phyloP scores from a whole-genome alignment of 1,140 invertebrate genomes.

The Drosophila quadrilineata region DNA sequence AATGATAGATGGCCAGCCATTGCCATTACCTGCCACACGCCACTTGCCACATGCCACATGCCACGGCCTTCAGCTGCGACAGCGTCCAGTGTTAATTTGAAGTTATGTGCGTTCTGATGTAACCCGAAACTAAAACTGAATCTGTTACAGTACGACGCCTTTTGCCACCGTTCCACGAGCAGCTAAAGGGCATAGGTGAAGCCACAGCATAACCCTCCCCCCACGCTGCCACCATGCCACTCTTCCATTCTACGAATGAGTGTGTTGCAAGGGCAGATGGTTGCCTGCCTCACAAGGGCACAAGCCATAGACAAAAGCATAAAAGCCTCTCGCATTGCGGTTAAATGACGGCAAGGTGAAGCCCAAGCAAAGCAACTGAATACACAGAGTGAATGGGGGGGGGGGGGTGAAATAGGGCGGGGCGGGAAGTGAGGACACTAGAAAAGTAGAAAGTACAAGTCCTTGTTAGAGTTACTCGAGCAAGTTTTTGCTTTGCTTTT shows the following conservation, averaged over 20 bases:
- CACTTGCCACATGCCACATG: not conserved
- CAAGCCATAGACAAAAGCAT: constrained; percentile 5
- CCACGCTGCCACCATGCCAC: too few relatives aligned
- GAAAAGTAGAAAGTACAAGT: constrained; percentile 6
- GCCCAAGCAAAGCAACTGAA: too few relatives aligned
- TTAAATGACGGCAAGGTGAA: constrained; percentile 29
- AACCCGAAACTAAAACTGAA: constrained; percentile 41
- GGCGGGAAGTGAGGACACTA: too few relatives aligned
- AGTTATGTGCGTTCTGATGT: constrained; percentile 70
- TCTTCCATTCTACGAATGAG: not conserved
- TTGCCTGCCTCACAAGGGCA: constrained; percentile 11
- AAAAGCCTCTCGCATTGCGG: constrained; percentile 35
- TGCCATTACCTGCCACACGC: too few relatives aligned
- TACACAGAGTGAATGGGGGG: not conserved
- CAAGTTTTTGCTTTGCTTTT: too few relatives aligned
- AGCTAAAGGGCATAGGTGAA: constrained; percentile 27
- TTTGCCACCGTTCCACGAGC: constrained; percentile 34
- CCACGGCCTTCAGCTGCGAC: constrained; percentile 16
- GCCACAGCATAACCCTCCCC: not conserved
- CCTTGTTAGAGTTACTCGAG: constrained; percentile 14
- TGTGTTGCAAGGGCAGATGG: not conserved
- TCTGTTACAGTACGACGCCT: constrained; percentile 10
- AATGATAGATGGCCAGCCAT: constrained; percentile 32
- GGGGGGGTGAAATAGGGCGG: not conserved
- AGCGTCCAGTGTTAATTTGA: constrained; percentile 56